Conservation (phyloP, 53 echinoderm and acorn worm species). For the Zoroaster sp. region DNA sequence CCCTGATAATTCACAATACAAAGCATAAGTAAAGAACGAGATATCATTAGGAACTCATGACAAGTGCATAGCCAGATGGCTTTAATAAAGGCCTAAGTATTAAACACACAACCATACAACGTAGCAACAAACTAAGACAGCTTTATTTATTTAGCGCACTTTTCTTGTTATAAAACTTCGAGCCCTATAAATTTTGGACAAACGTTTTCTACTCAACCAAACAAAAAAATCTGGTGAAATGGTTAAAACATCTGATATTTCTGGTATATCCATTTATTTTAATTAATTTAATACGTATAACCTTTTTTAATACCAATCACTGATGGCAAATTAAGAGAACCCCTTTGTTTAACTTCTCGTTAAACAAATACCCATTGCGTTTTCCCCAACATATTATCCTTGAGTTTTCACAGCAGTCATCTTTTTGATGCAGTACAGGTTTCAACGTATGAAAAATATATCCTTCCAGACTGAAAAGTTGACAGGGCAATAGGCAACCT, state of each 20-base stretch:
- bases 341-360: constrained; percentile 35
- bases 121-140: neutral
- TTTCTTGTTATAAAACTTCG: neutral
- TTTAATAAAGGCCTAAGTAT: neutral
- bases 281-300: neutral
- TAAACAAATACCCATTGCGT: constrained; percentile 17
- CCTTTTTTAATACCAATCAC: neutral
- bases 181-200: too few species aligned
- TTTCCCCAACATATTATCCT: neutral
- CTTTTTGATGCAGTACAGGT: neutral
- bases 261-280: neutral
- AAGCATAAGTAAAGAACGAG: neutral
- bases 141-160: neutral
- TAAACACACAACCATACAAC: neutral
- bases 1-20: neutral
- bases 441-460: neutral
- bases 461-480: neutral
- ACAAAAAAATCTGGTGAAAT: neutral
- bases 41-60: neutral
- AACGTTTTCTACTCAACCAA: neutral
- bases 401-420: neutral
- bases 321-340: neutral
- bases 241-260: neutral
- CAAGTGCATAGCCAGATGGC: neutral
- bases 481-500: neutral